Evolutionary conservation across 2,797 vertebrate genomes (phyloP).

Genomic region (Liasis olivaceus): DNA sequence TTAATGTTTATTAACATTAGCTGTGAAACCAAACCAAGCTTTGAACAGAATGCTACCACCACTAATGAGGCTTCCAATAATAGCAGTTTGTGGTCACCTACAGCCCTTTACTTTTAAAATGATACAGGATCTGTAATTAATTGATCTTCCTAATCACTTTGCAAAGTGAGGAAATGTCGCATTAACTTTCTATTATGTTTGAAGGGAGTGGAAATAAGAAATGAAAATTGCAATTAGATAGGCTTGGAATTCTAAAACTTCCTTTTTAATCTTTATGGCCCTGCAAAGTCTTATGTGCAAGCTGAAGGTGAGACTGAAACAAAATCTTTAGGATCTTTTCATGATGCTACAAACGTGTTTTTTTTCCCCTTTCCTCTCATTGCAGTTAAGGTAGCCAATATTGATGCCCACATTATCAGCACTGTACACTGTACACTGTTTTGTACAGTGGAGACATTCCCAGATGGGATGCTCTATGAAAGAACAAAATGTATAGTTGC

Average conservation of each 20-base stretch:
- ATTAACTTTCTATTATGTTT: conserved; percentile 8
- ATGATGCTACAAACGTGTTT: neutral
- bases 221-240: neutral
- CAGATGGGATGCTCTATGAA: neutral
- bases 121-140: conserved; percentile 14
- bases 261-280: neutral
- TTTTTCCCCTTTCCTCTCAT: too few relatives aligned
- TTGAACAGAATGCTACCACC: conserved; percentile 9
- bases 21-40: conserved; percentile 22
- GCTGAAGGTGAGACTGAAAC: neutral
- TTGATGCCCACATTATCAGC: too few relatives aligned
- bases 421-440: neutral
- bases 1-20: conserved; percentile 11
- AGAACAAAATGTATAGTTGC: neutral
- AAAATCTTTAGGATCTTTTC: neutral
- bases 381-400: too few relatives aligned
- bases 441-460: neutral
- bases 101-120: neutral
- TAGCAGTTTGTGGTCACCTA: conserved; percentile 28
- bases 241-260: neutral
- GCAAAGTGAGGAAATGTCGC: neutral
- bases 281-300: neutral
- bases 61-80: conserved; percentile 9
- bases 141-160: conserved; percentile 20
- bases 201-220: neutral